Conservation (phyloP, 2,113 vertebrate species). For the Nothocercus nigrocapillus region DNA sequence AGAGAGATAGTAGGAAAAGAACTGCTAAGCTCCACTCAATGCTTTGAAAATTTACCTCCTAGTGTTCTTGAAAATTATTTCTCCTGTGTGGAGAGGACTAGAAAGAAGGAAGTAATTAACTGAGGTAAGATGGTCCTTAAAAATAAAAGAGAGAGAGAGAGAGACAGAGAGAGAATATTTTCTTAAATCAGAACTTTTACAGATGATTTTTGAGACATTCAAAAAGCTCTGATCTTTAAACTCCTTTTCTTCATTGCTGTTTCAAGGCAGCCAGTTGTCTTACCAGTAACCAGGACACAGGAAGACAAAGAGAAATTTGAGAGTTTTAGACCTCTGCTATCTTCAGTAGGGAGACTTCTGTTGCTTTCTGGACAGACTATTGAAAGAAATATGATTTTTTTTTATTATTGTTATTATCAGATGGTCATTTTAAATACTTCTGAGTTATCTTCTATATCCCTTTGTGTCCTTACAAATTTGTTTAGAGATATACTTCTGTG, state of each 20-base stretch:
- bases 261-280: background rate
- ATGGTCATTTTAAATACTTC: background rate
- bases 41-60: conserved; percentile 39
- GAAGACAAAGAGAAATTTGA: background rate
- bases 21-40: background rate
- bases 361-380: background rate
- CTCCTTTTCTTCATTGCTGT: background rate
- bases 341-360: background rate
- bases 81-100: background rate
- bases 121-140: background rate
- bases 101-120: background rate
- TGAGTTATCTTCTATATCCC: background rate
- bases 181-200: background rate
- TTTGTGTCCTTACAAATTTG: background rate
- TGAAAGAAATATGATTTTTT: background rate
- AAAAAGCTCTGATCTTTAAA: background rate
- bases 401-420: background rate
- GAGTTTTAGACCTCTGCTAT: background rate
- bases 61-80: conserved; percentile 34
- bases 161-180: background rate
- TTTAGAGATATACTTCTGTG: conserved; percentile 1
- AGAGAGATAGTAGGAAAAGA: background rate
- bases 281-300: background rate
- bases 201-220: background rate
- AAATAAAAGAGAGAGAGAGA: background rate